Evolutionary conservation across 2,888 invertebrate genomes (phyloP), one percentile per base, ranked within the genome.

Genomic region (Dascillus cervinus): DNA sequence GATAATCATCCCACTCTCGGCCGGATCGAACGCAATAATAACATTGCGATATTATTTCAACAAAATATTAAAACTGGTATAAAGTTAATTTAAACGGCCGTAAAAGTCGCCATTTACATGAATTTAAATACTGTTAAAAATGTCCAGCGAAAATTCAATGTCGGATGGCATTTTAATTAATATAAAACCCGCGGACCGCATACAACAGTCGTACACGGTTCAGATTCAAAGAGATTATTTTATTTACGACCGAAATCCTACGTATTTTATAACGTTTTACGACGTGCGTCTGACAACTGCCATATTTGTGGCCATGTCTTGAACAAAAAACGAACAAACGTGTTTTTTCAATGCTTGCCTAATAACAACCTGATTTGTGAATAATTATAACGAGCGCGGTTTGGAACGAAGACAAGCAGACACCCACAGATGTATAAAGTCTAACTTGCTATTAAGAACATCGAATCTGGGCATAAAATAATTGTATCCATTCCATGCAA

Each of bases 401-500:
- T n/a, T n/a, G n/a, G n/a, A n/a, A n/a, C n/a, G n/a, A n/a, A n/a
- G n/a, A n/a, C n/a, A n/a, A n/a, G n/a, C n/a, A n/a, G n/a, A n/a
- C n/a, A n/a, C n/a, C n/a, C n/a, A n/a, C n/a, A n/a, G n/a, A n/a
- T n/a, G n/a, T n/a, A n/a, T n/a, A n/a, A n/a, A 27, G 23, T 28
- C 33, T 23, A 28, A 23, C 22, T 28, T 24, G 33, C 29, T 26
- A 26, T 26, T 33, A 28, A 23, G 33, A 28, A 24, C 15, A 28
- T 27, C 12, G 32, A 28, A 29, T 29, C n/a, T 50, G 55, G 47
- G 52, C 51, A 54, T 56, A 53, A 57, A 58, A 56, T 59, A 55
- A 60, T 58, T 58, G 60, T 58, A 56, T 50, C 51, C 50, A 52
- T 55, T 56, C 48, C 51, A 50, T 49, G 50, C 55, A 54, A 51